Evolutionary conservation across 2,113 vertebrate genomes (phyloP).

Genomic region (Ochotona princeps): DNA sequence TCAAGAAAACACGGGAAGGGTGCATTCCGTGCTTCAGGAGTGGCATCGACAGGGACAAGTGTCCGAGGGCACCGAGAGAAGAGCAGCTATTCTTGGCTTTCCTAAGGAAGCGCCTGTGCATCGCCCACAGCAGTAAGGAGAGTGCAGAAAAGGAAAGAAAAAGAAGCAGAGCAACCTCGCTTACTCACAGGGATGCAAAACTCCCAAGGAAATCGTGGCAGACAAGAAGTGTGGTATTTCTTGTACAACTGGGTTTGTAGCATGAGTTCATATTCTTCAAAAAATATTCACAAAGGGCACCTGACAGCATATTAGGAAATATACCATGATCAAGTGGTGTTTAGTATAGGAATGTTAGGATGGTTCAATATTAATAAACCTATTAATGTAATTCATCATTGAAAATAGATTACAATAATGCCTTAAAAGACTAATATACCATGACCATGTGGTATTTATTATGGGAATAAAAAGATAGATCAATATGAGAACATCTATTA

Average conservation of each 20-base stretch:
- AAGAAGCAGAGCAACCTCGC: background rate
- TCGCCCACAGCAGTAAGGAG: background rate
- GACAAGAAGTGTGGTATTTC: slow-evolving; percentile 47
- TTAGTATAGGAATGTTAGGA: slow-evolving; percentile 60
- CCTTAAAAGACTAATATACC: slow-evolving; percentile 68
- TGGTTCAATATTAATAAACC: slow-evolving; percentile 48
- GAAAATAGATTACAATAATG: slow-evolving; percentile 57
- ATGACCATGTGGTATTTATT: slow-evolving; percentile 51
- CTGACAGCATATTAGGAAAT: slow-evolving; percentile 42
- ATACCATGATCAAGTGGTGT: slow-evolving; percentile 23
- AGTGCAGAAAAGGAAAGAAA: background rate
- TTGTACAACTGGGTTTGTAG: slow-evolving; percentile 27
- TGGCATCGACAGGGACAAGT: background rate
- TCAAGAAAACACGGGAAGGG: background rate
- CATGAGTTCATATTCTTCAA: background rate
- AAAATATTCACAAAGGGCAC: slow-evolving; percentile 34
- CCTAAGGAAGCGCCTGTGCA: slow-evolving; percentile 10
- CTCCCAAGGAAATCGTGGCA: slow-evolving; percentile 26
- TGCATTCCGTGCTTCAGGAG: background rate
- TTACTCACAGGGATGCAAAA: background rate
- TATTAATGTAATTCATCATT: slow-evolving; percentile 64
- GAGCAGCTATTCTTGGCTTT: background rate
- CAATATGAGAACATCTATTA: slow-evolving; percentile 60
- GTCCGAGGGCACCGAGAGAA: background rate
- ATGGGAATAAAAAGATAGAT: slow-evolving; percentile 62